Evolutionary conservation across 2,888 invertebrate genomes (phyloP).

Genomic region (Limnephilus auricula): DNA sequence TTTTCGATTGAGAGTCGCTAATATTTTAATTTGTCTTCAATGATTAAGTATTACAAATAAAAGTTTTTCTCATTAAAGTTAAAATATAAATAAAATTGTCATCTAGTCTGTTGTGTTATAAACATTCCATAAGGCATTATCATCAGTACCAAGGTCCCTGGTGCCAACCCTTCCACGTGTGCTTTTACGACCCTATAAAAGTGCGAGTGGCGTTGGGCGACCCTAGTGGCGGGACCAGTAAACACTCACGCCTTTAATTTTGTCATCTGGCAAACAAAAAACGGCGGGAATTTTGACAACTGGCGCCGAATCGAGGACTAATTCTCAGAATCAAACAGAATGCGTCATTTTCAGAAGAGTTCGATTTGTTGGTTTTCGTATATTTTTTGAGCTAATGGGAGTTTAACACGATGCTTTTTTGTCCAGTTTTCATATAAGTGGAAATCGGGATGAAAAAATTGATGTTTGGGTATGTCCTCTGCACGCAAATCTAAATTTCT

Average conservation of each 20-base stretch:
- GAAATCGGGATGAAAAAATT: too few relatives aligned
- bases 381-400: not conserved
- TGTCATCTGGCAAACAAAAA: not conserved
- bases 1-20: too few relatives aligned
- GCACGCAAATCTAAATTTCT: too few relatives aligned
- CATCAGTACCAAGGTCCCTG: not conserved
- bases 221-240: not conserved
- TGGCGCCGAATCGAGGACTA: not conserved
- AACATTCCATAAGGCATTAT: not conserved
- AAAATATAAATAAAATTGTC: too few relatives aligned
- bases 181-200: not conserved
- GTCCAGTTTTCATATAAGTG: too few relatives aligned
- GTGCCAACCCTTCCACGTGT: not conserved
- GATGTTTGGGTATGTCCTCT: too few relatives aligned
- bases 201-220: not conserved
- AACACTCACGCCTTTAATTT: not conserved
- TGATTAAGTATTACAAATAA: too few relatives aligned
- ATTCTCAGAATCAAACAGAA: not conserved
- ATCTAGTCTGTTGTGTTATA: too few relatives aligned
- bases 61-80: too few relatives aligned
- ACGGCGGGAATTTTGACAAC: slow-evolving; percentile 5
- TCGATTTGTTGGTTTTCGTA: not conserved
- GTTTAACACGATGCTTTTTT: too few relatives aligned
- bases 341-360: not conserved
- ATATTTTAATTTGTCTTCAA: too few relatives aligned